Evolutionary conservation across 2,797 vertebrate species (phyloP), one percentile per base, ranked within the genome.

Genomic region (Enteromius thamalakanensis): DNA sequence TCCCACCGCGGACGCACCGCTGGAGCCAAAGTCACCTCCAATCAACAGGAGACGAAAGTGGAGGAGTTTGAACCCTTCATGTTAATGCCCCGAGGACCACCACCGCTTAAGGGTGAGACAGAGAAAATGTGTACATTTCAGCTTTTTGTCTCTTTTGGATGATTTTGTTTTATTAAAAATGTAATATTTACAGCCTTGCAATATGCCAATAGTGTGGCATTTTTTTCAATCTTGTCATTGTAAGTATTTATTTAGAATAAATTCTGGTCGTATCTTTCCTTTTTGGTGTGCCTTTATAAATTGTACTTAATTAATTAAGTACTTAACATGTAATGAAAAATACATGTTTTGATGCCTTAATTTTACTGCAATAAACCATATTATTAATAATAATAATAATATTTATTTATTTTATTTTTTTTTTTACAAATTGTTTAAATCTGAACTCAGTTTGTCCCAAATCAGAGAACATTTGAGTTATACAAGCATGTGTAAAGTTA

Each of bases 1-100:
- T 79, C 90, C 1, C 91, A 93, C 85, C 95, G 89, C 0, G 97
- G 98, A 26, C 96, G 98, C 76, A 90, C 91, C 42, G 83, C 94
- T 0, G 71, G 87, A 1, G 96, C 96, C 1, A 70, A 79, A n/a
- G 93, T 94, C 85, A 92, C 74, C 88, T 96, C 96, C 83, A 99
- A 99, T 80, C 92, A 90, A 0, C 94, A 94, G 5, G 91, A 93
- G 40, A 90, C 91, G 0, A 94, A 96, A 0, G 40, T 97, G 14
- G 95, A 96, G 0, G 96, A 97, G 15, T 87, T 94, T 84, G 97
- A 99, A 86, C 85, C 92, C 29, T 96, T 96, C 83, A 93, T 91
- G 0, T 12, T 84, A 1, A 14, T 85, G 45, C 97, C 97, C 6
- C 93, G 96, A 89, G 95, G 96, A 23, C 86, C 80, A 1, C 92